These are phyloP conservation scores for Protodeltote pygarga DNA, from an alignment of 2,888 invertebrate species.

Conservation along the genomic window DNA sequence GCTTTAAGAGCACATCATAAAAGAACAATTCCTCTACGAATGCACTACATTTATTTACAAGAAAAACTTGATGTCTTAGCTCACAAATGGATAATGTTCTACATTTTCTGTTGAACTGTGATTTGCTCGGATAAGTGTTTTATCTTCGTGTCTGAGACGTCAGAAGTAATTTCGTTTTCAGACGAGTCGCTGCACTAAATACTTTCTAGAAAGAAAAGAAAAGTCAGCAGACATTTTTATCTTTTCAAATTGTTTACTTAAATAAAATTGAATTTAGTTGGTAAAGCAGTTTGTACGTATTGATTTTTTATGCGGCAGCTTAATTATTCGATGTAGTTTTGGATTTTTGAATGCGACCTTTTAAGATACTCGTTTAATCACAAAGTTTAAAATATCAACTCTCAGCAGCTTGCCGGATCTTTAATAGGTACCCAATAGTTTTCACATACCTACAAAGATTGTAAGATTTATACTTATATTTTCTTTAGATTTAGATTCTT, in stretches of 20 bases:
- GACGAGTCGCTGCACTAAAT: constrained; percentile 31
- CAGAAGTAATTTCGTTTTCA: constrained; percentile 38
- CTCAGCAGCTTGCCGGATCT: too few relatives aligned
- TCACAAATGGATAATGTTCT: constrained; percentile 47
- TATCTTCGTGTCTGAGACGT: constrained; percentile 32
- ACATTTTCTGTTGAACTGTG: constrained; percentile 47
- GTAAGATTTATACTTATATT: too few relatives aligned
- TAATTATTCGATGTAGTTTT: too few relatives aligned
- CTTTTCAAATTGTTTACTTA: constrained; percentile 2
- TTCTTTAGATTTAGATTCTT: too few relatives aligned
- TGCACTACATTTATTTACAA: constrained; percentile 60
- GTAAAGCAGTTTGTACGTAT: too few relatives aligned
- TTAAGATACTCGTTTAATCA: too few relatives aligned
- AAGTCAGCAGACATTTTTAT: constrained; percentile 34
- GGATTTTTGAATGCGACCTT: too few relatives aligned
- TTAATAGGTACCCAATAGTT: too few relatives aligned
- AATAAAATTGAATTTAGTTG: not conserved
- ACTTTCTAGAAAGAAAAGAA: constrained; percentile 33
- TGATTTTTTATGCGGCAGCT: too few relatives aligned
- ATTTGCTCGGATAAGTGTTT: constrained; percentile 35
- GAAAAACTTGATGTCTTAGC: constrained; percentile 54
- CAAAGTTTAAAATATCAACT: too few relatives aligned
- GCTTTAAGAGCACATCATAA: constrained; percentile 45
- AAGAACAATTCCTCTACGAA: constrained; percentile 54
- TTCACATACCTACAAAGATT: too few relatives aligned